phyloP scores from a whole-genome alignment of 1,140 invertebrate genomes.

The Drosophila novamexicana region DNA sequence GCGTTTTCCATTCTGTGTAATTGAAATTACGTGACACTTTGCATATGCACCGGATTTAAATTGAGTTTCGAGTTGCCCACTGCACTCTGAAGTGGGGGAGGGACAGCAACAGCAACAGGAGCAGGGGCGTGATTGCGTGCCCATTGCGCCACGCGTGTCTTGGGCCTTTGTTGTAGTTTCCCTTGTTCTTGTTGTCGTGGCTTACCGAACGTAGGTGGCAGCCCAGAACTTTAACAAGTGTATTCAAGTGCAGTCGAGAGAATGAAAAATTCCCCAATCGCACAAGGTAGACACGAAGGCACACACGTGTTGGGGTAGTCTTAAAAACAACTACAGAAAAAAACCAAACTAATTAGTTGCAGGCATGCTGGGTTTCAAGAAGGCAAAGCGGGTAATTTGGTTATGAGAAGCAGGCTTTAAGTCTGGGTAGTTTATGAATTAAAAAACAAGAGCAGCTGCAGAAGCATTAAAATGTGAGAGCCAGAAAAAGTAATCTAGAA shows the following conservation, averaged over 20 bases:
- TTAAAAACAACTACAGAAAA: slow-evolving; percentile 33
- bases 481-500: neutral
- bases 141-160: slow-evolving; percentile 71
- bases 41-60: slow-evolving; percentile 81
- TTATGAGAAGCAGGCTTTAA: slow-evolving; percentile 29
- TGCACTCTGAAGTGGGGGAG: slow-evolving; percentile 8
- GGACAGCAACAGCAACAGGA: too few species aligned
- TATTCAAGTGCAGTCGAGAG: slow-evolving; percentile 55
- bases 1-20: slow-evolving; percentile 68
- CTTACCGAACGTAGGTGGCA: slow-evolving; percentile 45
- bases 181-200: slow-evolving; percentile 36
- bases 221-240: slow-evolving; percentile 65
- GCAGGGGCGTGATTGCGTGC: slow-evolving; percentile 35
- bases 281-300: slow-evolving; percentile 9
- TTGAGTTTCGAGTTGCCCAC: slow-evolving; percentile 75
- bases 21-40: slow-evolving; percentile 82
- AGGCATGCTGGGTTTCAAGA: slow-evolving; percentile 30
- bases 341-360: slow-evolving; percentile 62
- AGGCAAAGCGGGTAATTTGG: slow-evolving; percentile 19
- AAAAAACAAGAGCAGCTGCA: neutral
- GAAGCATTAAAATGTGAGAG: neutral
- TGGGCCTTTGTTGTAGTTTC: slow-evolving; percentile 31
- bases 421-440: slow-evolving; percentile 26
- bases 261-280: slow-evolving; percentile 32
- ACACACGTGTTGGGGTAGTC: slow-evolving; percentile 37